phyloP scores from a whole-genome alignment of 1,140 invertebrate species.

The Ceratina japonica region DNA sequence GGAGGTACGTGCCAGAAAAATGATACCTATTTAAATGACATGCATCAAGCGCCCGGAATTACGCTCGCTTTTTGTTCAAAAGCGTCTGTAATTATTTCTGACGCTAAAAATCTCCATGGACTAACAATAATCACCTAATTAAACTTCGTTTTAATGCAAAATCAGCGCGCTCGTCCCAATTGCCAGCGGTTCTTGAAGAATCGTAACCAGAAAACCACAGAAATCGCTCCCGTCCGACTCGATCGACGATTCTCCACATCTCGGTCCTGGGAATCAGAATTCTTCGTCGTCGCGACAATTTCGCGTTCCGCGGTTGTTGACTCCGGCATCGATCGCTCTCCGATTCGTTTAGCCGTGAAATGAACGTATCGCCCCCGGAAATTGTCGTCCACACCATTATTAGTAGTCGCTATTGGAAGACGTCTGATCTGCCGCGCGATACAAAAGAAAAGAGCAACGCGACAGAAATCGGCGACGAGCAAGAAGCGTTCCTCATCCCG shows the following conservation, averaged over 20 bases:
- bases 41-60: neutral
- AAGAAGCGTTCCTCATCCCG: conserved; percentile 1
- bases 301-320: conserved; percentile 50
- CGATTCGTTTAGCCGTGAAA: conserved; percentile 52
- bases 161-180: too few relatives aligned
- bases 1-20: neutral
- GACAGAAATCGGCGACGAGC: neutral
- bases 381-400: neutral
- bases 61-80: neutral
- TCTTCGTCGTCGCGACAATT: conserved; percentile 12
- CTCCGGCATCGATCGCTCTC: conserved; percentile 25
- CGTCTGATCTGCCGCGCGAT: neutral
- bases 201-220: too few relatives aligned
- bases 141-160: too few relatives aligned
- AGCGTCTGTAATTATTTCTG: too few relatives aligned
- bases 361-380: conserved; percentile 10
- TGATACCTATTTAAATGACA: neutral
- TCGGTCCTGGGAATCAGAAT: conserved; percentile 6
- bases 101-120: too few relatives aligned
- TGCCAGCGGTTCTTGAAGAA: too few relatives aligned
- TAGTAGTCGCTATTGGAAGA: neutral
- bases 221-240: too few relatives aligned
- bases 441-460: neutral
- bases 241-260: neutral
- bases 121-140: too few relatives aligned